Base-by-base conservation (phyloP, 2,888 invertebrate species). In the Scelioninae gen. 1 region DNA sequence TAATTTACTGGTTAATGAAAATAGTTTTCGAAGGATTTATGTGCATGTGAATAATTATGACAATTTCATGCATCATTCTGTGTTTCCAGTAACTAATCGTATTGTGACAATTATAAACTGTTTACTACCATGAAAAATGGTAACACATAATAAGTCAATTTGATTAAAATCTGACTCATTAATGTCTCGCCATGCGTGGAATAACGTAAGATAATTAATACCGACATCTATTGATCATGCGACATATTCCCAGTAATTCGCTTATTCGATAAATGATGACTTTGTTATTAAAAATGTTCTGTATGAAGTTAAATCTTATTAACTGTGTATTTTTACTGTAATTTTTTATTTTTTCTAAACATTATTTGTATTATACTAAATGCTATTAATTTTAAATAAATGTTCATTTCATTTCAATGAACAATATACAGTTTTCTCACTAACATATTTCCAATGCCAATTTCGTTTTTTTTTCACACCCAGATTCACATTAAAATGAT, bases 171-270 rank as follows among this genome's bases (percentile, higher is more conserved):
- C 16, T 58, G 56, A 71, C 81, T 71, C 65, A 58, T 75, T 75
- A 81, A 71, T 68, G 65, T 71, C 49, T 55, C 68, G 16, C 55
- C 69, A 56, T 40, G 49, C 32, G 32, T 60, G 75, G 43, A 74
- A 81, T 69, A 81, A 69, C 56, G 68, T 69, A 68, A 81, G 69
- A 63, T 81, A 81, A 81, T 81, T 81, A 75, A 43, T 56, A 53
- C 69, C 47, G 75, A 81, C 75, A 29, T 69, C 29, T 75, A 81
- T 55, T 58, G 63, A 68, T 63, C 62, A 43, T 63, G 55, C 51
- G 49, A 75, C 55, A 69, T 51, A 81, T 81, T 63, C 56, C 16
- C 63, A 63, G 53, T 65, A 75, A 81, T 76, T 75, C 63, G 75
- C 75, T 69, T 56, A 69, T 69, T 72, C 65, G 16, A 15, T 68